Conservation (phyloP, 1,140 invertebrate species). For the Anastatus disparis region DNA sequence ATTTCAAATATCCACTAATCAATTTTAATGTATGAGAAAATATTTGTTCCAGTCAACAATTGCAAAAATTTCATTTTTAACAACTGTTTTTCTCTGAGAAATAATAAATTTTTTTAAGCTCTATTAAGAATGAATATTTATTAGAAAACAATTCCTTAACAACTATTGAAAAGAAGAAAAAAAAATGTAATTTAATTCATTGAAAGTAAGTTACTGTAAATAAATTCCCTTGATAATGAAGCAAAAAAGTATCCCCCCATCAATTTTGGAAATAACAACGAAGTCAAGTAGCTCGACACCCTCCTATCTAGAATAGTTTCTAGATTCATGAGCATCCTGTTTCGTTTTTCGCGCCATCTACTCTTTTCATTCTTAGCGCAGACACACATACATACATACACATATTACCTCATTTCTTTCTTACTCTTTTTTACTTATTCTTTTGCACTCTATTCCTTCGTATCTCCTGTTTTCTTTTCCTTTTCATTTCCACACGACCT, state of each 20-base stretch:
- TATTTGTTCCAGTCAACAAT: too few relatives aligned
- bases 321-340: conserved; percentile 16
- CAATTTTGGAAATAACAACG: conserved; percentile 2
- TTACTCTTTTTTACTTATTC: conserved; percentile 31
- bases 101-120: too few relatives aligned
- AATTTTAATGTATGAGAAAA: too few relatives aligned
- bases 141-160: too few relatives aligned
- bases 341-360: conserved; percentile 22
- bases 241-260: neutral
- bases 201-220: too few relatives aligned
- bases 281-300: neutral
- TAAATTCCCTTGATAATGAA: neutral
- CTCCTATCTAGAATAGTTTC: conserved; percentile 15
- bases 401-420: conserved; percentile 52
- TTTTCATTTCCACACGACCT: conserved; percentile 44
- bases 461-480: conserved; percentile 42
- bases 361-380: conserved; percentile 17
- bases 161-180: neutral
- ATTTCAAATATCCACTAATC: too few relatives aligned
- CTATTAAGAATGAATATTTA: too few relatives aligned
- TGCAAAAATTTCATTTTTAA: too few relatives aligned
- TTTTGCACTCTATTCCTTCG: conserved; percentile 38
- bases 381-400: neutral
- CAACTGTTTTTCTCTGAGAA: too few relatives aligned
- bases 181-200: too few relatives aligned